phyloP scores from a whole-genome alignment of 1,140 invertebrate species.

The Cyphomyrmex costatus region DNA sequence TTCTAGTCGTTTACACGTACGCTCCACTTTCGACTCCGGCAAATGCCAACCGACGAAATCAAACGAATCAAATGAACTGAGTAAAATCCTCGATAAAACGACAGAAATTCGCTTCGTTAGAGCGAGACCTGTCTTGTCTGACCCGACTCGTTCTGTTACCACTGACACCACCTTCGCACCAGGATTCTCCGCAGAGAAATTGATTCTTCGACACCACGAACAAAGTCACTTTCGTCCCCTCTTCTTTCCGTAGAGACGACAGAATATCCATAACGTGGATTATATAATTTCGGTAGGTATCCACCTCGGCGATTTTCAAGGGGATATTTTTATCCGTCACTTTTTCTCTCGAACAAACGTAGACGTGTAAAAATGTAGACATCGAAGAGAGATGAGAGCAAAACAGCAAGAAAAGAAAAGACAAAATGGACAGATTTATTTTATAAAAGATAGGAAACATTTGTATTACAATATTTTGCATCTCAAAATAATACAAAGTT shows the following conservation, averaged over 20 bases:
- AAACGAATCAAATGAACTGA: constrained; percentile 61
- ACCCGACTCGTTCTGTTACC: constrained; percentile 35
- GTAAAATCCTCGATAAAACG: constrained; percentile 49
- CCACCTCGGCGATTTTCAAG: neutral
- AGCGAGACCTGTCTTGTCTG: constrained; percentile 17
- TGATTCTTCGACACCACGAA: neutral
- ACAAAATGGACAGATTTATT: neutral
- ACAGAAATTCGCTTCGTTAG: constrained; percentile 52
- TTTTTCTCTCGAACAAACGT: neutral
- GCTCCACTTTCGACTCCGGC: constrained; percentile 35
- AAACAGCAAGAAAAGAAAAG: neutral
- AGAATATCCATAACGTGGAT: neutral
- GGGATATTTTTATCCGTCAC: constrained; percentile 16
- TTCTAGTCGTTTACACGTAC: constrained; percentile 47
- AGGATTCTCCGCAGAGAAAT: neutral
- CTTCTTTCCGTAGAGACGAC: neutral
- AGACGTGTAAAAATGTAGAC: neutral
- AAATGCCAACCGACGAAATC: constrained; percentile 26
- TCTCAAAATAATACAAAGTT: neutral
- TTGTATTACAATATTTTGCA: neutral
- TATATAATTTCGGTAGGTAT: neutral
- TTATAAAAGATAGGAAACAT: neutral
- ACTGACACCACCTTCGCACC: constrained; percentile 4
- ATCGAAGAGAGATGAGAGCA: neutral
- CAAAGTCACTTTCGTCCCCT: no score